Evolutionary conservation across 1,140 invertebrate genomes (phyloP).

Genomic region (Homarus americanus): DNA sequence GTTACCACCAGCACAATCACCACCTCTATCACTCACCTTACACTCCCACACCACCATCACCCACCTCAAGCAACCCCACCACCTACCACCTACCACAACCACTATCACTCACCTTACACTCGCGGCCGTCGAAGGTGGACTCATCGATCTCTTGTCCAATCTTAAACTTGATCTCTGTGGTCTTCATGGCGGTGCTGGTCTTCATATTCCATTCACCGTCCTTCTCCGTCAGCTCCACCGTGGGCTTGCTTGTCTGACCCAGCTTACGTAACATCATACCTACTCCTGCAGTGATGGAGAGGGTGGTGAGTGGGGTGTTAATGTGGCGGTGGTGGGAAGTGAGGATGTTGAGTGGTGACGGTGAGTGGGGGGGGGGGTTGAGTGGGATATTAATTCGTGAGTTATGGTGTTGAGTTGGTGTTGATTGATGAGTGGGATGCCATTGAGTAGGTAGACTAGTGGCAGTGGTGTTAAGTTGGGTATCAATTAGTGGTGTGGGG

Average conservation of each 20-base stretch:
- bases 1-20: background rate
- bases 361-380: background rate
- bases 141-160: conserved; percentile 80
- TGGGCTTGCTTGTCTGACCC: conserved; percentile 78
- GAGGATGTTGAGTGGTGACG: no score
- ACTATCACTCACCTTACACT: conserved; percentile 76
- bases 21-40: background rate
- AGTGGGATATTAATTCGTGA: no score
- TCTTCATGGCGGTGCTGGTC: conserved; percentile 81
- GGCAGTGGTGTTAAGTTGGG: no score
- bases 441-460: no score
- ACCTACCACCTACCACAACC: background rate
- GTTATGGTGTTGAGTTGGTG: no score
- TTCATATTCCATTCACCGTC: conserved; percentile 79
- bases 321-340: no score
- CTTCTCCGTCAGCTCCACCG: conserved; percentile 78
- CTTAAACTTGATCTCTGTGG: conserved; percentile 79
- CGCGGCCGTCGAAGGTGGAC: conserved; percentile 79
- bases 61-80: background rate
- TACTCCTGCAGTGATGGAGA: conserved; percentile 77
- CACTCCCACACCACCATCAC: background rate
- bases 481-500: no score
- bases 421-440: no score
- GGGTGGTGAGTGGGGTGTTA: background rate
- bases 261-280: conserved; percentile 79